Percentiles rank a stretch among this genome's conserved stretches.
These are phyloP conservation scores for Macropus fuliginosus DNA, from an alignment of 2,797 vertebrate species.

Conservation along the genomic window DNA sequence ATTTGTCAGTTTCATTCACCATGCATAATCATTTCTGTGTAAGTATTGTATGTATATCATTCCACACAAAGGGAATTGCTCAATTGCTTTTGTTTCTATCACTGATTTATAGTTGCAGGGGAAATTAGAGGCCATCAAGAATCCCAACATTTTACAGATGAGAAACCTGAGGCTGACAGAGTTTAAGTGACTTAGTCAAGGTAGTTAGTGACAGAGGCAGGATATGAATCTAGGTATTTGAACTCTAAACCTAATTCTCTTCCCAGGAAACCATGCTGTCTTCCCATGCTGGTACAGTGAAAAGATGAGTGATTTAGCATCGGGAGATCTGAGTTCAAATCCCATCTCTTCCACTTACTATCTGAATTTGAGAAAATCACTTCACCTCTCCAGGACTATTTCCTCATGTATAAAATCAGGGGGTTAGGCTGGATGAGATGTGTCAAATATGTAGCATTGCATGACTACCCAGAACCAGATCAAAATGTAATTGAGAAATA, in stretches of 20 bases:
- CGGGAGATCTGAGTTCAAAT: background rate
- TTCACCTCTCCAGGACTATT: background rate
- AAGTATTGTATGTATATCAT: slow-evolving; percentile 45
- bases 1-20: slow-evolving; percentile 59
- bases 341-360: background rate
- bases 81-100: slow-evolving; percentile 8
- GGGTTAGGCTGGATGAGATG: background rate
- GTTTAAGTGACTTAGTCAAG: background rate
- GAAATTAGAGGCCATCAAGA: background rate
- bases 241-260: background rate
- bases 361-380: background rate
- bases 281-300: background rate
- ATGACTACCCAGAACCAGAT: background rate
- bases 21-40: slow-evolving; percentile 33
- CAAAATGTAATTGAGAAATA: background rate
- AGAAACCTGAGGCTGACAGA: background rate
- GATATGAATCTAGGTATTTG: background rate
- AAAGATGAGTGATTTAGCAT: background rate
- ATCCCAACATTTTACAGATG: background rate
- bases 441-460: background rate
- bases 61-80: slow-evolving; percentile 4
- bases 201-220: background rate
- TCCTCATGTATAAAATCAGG: background rate
- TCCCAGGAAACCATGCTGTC: background rate
- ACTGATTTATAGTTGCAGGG: background rate